A percentile compares a stretch with the other conserved stretches of the same genome.
Conservation (phyloP, 2,797 vertebrate species). For the Pantherophis vulpinus region DNA sequence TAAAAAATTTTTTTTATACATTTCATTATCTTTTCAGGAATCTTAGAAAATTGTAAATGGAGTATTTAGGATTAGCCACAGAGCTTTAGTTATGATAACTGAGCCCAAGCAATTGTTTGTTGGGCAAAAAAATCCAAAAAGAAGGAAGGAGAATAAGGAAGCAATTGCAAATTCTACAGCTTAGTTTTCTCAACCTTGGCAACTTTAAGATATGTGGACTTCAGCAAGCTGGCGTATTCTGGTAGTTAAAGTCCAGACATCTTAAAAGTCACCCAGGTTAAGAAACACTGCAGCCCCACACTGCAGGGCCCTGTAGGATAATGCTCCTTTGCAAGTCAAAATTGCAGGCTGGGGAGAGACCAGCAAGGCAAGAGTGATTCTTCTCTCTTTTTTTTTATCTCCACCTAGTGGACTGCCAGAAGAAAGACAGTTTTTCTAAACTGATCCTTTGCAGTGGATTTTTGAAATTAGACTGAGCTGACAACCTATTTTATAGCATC, state of each 20-base stretch:
- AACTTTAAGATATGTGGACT: not conserved
- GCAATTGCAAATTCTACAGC: not conserved
- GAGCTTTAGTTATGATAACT: not conserved
- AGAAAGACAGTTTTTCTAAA: not conserved
- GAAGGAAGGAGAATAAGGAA: not conserved
- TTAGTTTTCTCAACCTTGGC: not conserved
- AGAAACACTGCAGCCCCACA: not conserved
- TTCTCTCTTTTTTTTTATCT: not conserved
- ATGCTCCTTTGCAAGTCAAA: not conserved
- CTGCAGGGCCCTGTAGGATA: not conserved
- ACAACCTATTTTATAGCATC: not conserved
- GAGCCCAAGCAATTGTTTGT: not conserved
- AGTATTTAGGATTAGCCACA: not conserved
- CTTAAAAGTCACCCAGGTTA: not conserved
- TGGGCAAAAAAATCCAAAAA: not conserved
- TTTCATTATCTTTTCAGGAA: not conserved
- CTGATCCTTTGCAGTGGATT: not conserved
- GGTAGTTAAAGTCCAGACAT: not conserved
- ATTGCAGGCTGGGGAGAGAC: not conserved
- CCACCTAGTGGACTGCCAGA: not conserved
- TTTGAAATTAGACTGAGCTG: not conserved
- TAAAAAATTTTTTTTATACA: not conserved
- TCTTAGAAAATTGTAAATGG: not conserved
- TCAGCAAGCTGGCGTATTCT: not conserved
- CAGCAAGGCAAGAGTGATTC: not conserved